These are phyloP conservation scores for Calonectris borealis DNA, from an alignment of 2,113 vertebrate genomes.

Conservation along the genomic window DNA sequence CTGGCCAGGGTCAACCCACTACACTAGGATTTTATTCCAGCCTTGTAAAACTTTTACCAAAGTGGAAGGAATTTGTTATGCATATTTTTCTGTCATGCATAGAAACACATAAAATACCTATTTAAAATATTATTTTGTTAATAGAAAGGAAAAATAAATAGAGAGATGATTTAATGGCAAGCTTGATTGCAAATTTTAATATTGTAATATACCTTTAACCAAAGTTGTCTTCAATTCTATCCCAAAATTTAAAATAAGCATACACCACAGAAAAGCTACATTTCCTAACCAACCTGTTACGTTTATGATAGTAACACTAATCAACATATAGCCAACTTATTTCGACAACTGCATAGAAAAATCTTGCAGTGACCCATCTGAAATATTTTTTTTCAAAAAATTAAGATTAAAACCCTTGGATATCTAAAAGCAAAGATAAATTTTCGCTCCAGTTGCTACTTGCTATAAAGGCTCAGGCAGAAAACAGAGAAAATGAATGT, in stretches of 20 bases:
- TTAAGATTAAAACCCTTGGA: not conserved
- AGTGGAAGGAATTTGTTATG: not conserved
- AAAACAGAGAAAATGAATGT: not conserved
- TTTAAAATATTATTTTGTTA: not conserved
- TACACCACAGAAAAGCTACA: not conserved
- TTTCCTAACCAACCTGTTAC: not conserved
- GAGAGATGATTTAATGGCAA: not conserved
- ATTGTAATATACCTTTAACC: not conserved
- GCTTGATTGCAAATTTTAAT: not conserved
- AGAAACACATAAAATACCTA: not conserved
- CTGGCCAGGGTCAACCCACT: not conserved
- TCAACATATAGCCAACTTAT: not conserved
- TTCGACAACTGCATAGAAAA: not conserved
- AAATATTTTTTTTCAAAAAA: not conserved
- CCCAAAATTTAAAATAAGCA: not conserved
- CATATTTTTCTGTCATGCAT: not conserved
- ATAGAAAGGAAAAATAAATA: not conserved
- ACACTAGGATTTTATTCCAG: not conserved
- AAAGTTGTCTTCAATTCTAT: not conserved
- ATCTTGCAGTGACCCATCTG: not conserved
- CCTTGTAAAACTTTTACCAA: not conserved
- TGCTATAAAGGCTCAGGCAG: not conserved
- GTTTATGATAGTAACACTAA: not conserved
- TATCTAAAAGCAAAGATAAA: not conserved
- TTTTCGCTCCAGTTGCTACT: not conserved